Evolutionary conservation across 2,113 vertebrate genomes (phyloP), one percentile per base, ranked within the genome.

Genomic region (Sinocyclocheilus grahami): DNA sequence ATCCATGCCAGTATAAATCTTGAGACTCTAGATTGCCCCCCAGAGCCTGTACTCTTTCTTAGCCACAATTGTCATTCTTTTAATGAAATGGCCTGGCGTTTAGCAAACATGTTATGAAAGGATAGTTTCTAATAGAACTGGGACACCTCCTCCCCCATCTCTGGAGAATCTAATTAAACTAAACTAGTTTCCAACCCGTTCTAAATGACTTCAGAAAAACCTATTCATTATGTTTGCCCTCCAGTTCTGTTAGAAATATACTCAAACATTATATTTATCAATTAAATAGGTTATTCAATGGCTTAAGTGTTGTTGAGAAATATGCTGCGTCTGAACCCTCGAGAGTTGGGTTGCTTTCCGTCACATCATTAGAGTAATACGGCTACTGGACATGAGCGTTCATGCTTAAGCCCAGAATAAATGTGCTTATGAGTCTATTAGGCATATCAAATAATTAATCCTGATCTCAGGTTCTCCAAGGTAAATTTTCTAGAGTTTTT

Each of bases 121-220:
- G 89, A 92, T 91, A 89, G 90, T 91, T 90, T 89, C 85, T 88
- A 90, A 90, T 90, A 93, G 92, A 95, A 94, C 91, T 95, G 94
- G 94, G 95, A 93, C 94, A 95, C 90, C 72, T 91, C 86, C 81
- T 72, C 74, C 91, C 92, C 92, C 91, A 90, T 89, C 94, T 74
- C 91, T 92, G 91, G 94, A 92, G 94, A 94, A 94, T 94, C 93
- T 94, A 94, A 95, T 95, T 95, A 94, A 95, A 95, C 93, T 93
- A 95, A 95, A 95, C 95, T 95, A 95, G 94, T 95, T 95, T 95
- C 92, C 94, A 94, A 94, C 71, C 92, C 92, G 91, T 94, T 95
- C 93, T 93, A 95, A 95, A 95, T 95, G 93, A 95, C 94, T 95
- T 94, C 89, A 93, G 94, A 95, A 94, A 72, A 92, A 92, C 89